Evolutionary conservation across 2,888 invertebrate genomes (phyloP).

Genomic region (Cerastis leucographa): DNA sequence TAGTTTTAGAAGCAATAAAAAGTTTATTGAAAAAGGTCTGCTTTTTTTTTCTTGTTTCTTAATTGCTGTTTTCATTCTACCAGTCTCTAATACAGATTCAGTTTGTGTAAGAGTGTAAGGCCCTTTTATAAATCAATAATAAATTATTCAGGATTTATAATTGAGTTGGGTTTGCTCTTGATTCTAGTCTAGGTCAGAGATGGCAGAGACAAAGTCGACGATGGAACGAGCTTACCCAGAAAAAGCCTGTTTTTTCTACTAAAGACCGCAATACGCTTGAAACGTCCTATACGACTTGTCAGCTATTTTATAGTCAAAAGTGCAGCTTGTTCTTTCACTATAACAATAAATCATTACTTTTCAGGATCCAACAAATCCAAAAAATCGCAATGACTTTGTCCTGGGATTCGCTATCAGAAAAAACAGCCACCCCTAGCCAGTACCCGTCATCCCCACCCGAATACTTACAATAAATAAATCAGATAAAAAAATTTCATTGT

Average conservation of each 20-base stretch:
- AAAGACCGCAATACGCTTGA: not conserved
- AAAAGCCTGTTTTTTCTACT: too few species aligned
- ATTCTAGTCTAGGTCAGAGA: too few species aligned
- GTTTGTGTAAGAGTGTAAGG: too few species aligned
- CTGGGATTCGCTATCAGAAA: not conserved
- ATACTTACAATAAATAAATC: conserved; percentile 82
- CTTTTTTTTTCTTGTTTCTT: not conserved
- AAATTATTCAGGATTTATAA: too few species aligned
- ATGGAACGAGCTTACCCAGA: too few species aligned
- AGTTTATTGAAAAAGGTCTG: not conserved
- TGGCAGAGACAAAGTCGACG: too few species aligned
- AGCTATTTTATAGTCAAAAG: not conserved
- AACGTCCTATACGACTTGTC: too few species aligned
- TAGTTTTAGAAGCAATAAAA: conserved; percentile 10
- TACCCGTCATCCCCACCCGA: conserved; percentile 64
- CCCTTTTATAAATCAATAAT: too few species aligned
- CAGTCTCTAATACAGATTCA: not conserved
- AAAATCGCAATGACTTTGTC: not conserved
- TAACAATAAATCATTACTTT: not conserved
- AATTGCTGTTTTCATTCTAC: not conserved
- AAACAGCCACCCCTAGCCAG: conserved; percentile 42
- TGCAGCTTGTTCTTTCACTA: not conserved
- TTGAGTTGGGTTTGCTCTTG: too few species aligned
- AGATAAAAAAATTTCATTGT: conserved; percentile 79
- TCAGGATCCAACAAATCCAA: not conserved